Percentiles rank a stretch among this genome's conserved stretches.
phyloP scores from a whole-genome alignment of 2,797 vertebrate species.

The Cynodonichthys magdalenae region DNA sequence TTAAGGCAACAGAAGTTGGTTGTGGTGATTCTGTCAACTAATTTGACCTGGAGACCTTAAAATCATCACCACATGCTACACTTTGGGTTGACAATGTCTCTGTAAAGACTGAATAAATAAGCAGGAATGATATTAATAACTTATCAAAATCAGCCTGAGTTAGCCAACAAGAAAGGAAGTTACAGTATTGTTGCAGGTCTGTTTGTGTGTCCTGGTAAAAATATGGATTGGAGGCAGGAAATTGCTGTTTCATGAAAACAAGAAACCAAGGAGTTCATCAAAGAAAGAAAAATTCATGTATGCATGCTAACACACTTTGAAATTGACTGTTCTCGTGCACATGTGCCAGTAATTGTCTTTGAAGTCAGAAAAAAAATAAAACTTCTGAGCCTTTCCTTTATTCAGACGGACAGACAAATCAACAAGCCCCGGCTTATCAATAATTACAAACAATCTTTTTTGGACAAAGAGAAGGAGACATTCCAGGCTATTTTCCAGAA shows the following conservation, averaged over 20 bases:
- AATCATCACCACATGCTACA: constrained; percentile 30
- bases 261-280: constrained; percentile 43
- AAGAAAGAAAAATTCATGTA: constrained; percentile 44
- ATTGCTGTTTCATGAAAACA: constrained; percentile 23
- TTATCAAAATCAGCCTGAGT: constrained; percentile 55
- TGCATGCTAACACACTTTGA: constrained; percentile 48
- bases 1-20: not conserved
- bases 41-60: constrained; percentile 19
- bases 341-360: constrained; percentile 50
- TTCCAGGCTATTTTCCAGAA: constrained; percentile 6
- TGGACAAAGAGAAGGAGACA: constrained; percentile 5
- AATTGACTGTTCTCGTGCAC: constrained; percentile 25
- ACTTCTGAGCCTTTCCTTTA: constrained; percentile 50
- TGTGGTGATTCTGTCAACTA: constrained; percentile 22
- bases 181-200: constrained; percentile 4
- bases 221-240: constrained; percentile 2
- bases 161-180: constrained; percentile 22
- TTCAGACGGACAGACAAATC: constrained; percentile 49
- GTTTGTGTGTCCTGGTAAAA: constrained; percentile 7
- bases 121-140: constrained; percentile 57
- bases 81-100: constrained; percentile 20
- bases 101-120: constrained; percentile 38
- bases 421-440: constrained; percentile 36
- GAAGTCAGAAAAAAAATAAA: constrained; percentile 59
- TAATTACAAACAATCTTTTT: constrained; percentile 36